Evolutionary conservation across 2,113 vertebrate species (phyloP), one percentile per base, ranked within the genome.

Genomic region (Myrmecobius fasciatus): DNA sequence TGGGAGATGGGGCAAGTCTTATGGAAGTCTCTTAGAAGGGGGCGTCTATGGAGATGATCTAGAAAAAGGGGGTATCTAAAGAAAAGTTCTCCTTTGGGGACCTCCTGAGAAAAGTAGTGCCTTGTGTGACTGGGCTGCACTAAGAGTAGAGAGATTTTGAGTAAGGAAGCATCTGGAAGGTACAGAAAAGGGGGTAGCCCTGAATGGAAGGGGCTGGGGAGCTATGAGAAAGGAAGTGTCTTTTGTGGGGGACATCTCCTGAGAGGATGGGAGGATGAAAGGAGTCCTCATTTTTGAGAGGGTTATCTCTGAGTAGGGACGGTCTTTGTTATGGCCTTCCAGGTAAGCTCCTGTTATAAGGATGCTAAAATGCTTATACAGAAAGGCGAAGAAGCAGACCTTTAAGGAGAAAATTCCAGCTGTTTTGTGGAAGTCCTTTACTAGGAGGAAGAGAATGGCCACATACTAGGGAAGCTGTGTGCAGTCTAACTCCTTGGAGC

Each of bases 401-500:
- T 75, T 22, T 75, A 75, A 75, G 36, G 31, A 75, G 36, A 22
- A 22, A 22, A 5, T 75, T 75, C 67, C 14, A 43, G 20, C 17
- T 75, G 46, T 47, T 47, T 43, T 48, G 52, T 0, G 60, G 52
- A 47, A 51, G 90, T 96, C 96, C 97, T 94, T 95, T 96, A 95
- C 94, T 97, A 60, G 60, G 49, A 49, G n/a, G 49, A 56, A 91
- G 36, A 91, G 54, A 43, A 24, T 53, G 46, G 7, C 46, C 95
- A 53, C 54, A 96, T 97, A 97, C 95, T 97, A 49, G 96, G 93
- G 93, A 95, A 89, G 46, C 67, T 43, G 36, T 22, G 36, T 75
- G 67, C n/a, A 75, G 67, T 17, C n/a, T 36, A 17, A 36, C 67
- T 75, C 14, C 17, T 75, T n/a, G n/a, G 36, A 75, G 67, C 49